These are phyloP conservation scores for Drosophila ezoana DNA, from an alignment of 2,888 invertebrate species.

Conservation along the genomic window DNA sequence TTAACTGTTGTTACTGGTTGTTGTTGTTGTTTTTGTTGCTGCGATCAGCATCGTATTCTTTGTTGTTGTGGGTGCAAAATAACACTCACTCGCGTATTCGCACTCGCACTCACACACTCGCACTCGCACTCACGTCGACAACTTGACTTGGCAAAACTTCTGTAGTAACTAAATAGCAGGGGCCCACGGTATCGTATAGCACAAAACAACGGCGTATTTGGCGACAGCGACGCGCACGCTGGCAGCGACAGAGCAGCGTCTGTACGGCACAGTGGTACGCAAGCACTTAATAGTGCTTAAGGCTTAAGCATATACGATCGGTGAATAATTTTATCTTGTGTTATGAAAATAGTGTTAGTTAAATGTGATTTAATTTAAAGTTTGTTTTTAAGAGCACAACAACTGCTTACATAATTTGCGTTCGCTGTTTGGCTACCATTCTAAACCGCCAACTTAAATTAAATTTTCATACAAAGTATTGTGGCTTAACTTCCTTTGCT, in stretches of 20 bases:
- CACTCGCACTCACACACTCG: conserved; percentile 15
- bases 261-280: conserved; percentile 33
- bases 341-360: background rate
- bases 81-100: conserved; percentile 23
- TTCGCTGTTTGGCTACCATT: no score
- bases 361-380: background rate
- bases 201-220: conserved; percentile 71
- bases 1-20: conserved; percentile 40
- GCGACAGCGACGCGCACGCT: conserved; percentile 57
- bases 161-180: conserved; percentile 81
- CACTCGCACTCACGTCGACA: conserved; percentile 53
- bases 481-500: no score
- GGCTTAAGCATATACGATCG: background rate
- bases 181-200: conserved; percentile 76
- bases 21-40: conserved; percentile 14
- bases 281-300: background rate
- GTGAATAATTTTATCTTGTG: conserved; percentile 1
- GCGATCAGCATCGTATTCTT: conserved; percentile 29
- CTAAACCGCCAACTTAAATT: no score
- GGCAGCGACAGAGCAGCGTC: conserved; percentile 47
- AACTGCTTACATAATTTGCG: no score
- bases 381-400: no score
- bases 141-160: conserved; percentile 82
- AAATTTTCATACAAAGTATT: no score
- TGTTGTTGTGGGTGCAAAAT: conserved; percentile 44